Conservation (phyloP, 2,888 invertebrate species). For the Drosophila prolongata region DNA sequence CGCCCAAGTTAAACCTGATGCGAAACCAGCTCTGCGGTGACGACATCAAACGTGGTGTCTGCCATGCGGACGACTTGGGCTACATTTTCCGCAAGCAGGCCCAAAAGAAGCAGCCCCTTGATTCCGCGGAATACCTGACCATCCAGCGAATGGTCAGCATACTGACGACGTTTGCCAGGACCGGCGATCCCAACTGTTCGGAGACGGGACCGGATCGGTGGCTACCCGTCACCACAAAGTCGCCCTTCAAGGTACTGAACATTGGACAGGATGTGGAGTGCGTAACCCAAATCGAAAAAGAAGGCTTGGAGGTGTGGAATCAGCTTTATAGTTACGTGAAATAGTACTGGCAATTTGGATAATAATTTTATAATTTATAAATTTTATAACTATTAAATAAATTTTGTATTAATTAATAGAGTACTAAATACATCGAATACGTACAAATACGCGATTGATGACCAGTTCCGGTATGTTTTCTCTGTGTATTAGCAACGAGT, state of each 20-base stretch:
- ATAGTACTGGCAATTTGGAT: not conserved
- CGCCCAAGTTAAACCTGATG: constrained; percentile 78
- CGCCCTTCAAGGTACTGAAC: constrained; percentile 72
- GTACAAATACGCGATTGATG: too few relatives aligned
- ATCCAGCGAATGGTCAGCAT: constrained; percentile 80
- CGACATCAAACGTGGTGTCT: constrained; percentile 75
- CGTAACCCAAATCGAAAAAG: constrained; percentile 68
- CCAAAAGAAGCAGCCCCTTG: constrained; percentile 50
- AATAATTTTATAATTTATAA: too few relatives aligned
- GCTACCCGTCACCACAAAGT: constrained; percentile 63
- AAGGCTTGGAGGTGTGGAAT: constrained; percentile 79
- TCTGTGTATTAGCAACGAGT: too few relatives aligned
- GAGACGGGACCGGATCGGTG: constrained; percentile 63
- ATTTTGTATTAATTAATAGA: too few relatives aligned
- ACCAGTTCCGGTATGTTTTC: too few relatives aligned
- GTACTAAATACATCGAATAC: too few relatives aligned
- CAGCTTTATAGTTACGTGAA: constrained; percentile 56
- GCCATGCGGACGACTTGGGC: constrained; percentile 83
- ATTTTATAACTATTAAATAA: not conserved
- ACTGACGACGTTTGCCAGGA: constrained; percentile 78
- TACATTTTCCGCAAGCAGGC: constrained; percentile 78
- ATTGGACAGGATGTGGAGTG: constrained; percentile 71
- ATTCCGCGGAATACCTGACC: constrained; percentile 71
- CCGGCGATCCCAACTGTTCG: constrained; percentile 77
- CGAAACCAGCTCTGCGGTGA: constrained; percentile 75